Conservation (phyloP, 2,888 invertebrate genomes). For the Rhamphomyia laevipes region DNA sequence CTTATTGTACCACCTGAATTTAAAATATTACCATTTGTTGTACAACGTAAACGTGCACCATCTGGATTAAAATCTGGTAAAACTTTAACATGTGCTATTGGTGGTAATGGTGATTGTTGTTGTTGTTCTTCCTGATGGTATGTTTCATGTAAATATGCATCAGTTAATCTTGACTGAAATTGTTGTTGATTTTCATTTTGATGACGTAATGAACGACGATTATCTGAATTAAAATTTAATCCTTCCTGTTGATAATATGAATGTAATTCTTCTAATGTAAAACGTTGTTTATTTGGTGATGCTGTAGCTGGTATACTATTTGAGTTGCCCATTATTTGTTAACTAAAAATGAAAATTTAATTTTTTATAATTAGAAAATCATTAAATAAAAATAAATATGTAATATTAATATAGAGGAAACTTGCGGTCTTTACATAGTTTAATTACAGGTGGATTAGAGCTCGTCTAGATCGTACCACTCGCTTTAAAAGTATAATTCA, state of each 20-base stretch:
- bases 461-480: too few species aligned
- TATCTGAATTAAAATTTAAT: neutral
- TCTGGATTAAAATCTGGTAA: constrained; percentile 58
- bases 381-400: too few species aligned
- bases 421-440: too few species aligned
- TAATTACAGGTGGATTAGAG: too few species aligned
- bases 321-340: constrained; percentile 25
- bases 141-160: neutral
- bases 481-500: too few species aligned
- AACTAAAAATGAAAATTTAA: too few species aligned
- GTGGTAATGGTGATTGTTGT: constrained; percentile 1
- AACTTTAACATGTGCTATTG: constrained; percentile 41
- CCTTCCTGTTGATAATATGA: constrained; percentile 18
- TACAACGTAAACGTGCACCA: constrained; percentile 49
- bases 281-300: constrained; percentile 13
- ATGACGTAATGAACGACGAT: neutral
- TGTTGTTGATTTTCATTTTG: neutral
- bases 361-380: too few species aligned
- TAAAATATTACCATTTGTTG: constrained; percentile 72
- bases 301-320: constrained; percentile 25
- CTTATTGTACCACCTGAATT: constrained; percentile 75
- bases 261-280: constrained; percentile 18
- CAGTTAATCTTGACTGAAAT: neutral
- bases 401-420: too few species aligned
- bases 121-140: neutral